These are phyloP conservation scores for Vespertilio murinus DNA, from an alignment of 2,797 vertebrate species.

Conservation along the genomic window DNA sequence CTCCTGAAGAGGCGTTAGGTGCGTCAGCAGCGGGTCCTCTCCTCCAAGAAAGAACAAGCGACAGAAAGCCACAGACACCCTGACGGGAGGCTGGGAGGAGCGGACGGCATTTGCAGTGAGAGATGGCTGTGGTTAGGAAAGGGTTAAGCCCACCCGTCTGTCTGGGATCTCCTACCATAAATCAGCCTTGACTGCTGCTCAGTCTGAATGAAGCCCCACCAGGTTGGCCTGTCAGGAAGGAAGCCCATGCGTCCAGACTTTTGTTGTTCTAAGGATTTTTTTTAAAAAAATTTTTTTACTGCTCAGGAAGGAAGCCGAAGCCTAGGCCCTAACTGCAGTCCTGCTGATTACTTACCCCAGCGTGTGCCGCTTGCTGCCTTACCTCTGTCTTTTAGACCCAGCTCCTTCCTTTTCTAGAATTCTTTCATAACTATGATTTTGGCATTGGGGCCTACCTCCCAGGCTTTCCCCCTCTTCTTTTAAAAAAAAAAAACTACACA, in stretches of 20 bases:
- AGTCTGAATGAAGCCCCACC: constrained; percentile 86
- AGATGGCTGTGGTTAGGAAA: constrained; percentile 60
- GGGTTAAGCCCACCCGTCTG: constrained; percentile 84
- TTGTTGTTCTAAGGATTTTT: constrained; percentile 90
- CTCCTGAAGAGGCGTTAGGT: background rate
- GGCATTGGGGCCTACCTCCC: constrained; percentile 56
- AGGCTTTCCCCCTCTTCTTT: constrained; percentile 39
- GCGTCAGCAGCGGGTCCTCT: background rate
- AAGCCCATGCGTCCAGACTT: constrained; percentile 87
- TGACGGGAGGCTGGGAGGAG: background rate
- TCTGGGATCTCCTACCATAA: constrained; percentile 84
- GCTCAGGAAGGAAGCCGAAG: constrained; percentile 92
- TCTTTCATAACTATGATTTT: constrained; percentile 37
- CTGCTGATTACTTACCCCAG: constrained; percentile 86
- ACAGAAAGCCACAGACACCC: background rate
- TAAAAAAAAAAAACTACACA: constrained; percentile 53
- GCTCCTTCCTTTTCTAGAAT: constrained; percentile 41
- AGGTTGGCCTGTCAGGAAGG: constrained; percentile 91
- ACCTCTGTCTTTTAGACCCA: constrained; percentile 65
- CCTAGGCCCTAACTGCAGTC: constrained; percentile 90
- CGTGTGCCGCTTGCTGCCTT: constrained; percentile 83
- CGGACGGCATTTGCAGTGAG: background rate
- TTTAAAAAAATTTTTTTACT: constrained; percentile 85
- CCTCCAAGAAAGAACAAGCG: background rate
- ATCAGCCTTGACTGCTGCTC: constrained; percentile 86